Base-by-base conservation (phyloP, 2,888 invertebrate species). In the Microplitis deprimator region DNA sequence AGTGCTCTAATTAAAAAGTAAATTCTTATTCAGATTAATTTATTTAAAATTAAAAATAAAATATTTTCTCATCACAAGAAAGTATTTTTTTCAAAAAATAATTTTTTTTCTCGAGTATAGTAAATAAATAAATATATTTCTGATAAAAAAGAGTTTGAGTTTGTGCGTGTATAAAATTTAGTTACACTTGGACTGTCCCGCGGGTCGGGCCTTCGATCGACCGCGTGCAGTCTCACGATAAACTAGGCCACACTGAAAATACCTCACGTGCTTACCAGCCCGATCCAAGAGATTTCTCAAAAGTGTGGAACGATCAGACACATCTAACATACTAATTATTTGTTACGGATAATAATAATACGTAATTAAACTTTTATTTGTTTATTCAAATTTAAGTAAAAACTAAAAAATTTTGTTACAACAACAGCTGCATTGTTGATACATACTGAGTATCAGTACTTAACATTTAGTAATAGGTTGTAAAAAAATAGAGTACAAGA, bases 161-260 rank as follows among this genome's bases (percentile, higher is more conserved):
- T 50, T 64, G 69, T 77, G 77, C 69, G 73, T 77, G 68, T 62
- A 50, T 77, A 39, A 50, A 70, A 73, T 77, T 73, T 73, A 73
- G 68, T 77, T 41, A 77, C 73, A 77, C 69, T 73, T 73, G 69
- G 77, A 73, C 74, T 77, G 60, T 64, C 65, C 39, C 61, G 70
- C 71, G 67, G 74, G 70, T 77, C 69, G 77, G 60, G 70, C 73
- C 61, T 64, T 77, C 76, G 71, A 77, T 74, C 77, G 77, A 74
- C 71, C 73, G 68, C 74, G 71, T 77, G 71, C 74, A 77, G 74
- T 77, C 74, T 77, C 70, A 75, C 64, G 73, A 70, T 77, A 70
- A 77, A 77, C 77, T 77, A 77, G 77, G 77, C 77, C 77, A 77
- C 67, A 77, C 74, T 77, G 77, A 74, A 77, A 77, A 77, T 77